phyloP scores from a whole-genome alignment of 2,888 invertebrate genomes.

The Norana najaformis region DNA sequence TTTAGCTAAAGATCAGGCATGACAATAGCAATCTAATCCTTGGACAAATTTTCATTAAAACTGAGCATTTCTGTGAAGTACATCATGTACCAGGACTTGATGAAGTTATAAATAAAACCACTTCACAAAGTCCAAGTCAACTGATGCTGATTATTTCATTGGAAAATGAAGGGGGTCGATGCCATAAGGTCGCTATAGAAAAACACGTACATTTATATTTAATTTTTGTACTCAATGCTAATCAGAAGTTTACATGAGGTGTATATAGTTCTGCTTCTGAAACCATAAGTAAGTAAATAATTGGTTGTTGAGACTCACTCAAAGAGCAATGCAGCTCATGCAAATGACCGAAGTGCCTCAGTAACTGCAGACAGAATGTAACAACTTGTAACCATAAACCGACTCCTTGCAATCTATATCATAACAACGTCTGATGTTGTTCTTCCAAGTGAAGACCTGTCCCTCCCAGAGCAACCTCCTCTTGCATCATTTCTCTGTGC shows the following conservation, averaged over 20 bases:
- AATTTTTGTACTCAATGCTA: not conserved
- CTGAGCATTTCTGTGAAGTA: not conserved
- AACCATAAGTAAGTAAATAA: not conserved
- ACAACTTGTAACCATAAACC: slow-evolving; percentile 13
- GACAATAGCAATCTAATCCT: not conserved
- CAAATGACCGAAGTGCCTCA: not conserved
- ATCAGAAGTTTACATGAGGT: not conserved
- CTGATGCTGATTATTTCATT: too few species aligned
- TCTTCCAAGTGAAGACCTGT: not conserved
- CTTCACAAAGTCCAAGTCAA: not conserved
- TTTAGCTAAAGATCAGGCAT: not conserved
- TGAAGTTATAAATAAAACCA: not conserved
- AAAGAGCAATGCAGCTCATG: not conserved
- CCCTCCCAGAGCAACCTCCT: not conserved
- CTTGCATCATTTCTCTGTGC: not conserved
- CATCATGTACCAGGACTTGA: not conserved
- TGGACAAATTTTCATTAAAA: not conserved
- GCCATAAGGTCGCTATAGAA: too few species aligned
- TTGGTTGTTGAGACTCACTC: not conserved
- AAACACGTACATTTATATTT: too few species aligned
- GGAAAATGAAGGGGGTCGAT: too few species aligned
- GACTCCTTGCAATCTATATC: slow-evolving; percentile 1
- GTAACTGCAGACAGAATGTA: not conserved
- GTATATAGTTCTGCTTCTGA: not conserved
- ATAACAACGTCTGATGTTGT: not conserved